A percentile compares a stretch with the other conserved stretches of the same genome.
Conservation (phyloP, 2,113 vertebrate species). For the Grus americana region DNA sequence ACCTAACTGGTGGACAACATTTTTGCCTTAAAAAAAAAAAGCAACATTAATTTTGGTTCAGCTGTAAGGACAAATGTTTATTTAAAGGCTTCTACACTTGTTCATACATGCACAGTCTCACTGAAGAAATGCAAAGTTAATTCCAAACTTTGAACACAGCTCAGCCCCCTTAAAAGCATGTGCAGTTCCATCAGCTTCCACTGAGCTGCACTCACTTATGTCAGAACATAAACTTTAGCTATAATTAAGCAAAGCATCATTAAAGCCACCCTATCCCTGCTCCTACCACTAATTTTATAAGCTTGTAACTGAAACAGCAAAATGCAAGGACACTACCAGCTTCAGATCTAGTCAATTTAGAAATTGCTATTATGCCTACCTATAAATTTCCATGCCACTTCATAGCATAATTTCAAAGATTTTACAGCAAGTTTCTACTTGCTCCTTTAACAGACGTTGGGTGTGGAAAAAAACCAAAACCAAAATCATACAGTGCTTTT, state of each 20-base stretch:
- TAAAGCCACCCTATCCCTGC: neutral
- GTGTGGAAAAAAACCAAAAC: neutral
- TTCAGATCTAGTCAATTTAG: neutral
- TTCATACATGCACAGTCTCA: constrained; percentile 40
- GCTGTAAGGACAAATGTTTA: neutral
- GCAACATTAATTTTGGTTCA: neutral
- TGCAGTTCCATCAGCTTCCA: constrained; percentile 39
- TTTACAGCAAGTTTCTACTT: neutral
- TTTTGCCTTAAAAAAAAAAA: constrained; percentile 82
- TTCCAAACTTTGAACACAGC: constrained; percentile 6
- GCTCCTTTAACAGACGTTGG: neutral
- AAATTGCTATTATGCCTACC: neutral
- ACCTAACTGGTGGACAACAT: constrained; percentile 90
- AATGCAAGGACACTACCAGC: constrained; percentile 64
- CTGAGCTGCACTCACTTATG: constrained; percentile 22
- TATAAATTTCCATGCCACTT: neutral
- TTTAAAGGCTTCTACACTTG: neutral
- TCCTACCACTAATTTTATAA: neutral
- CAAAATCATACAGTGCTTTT: neutral
- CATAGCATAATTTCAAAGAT: neutral
- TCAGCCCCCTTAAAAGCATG: constrained; percentile 24
- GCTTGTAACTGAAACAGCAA: constrained; percentile 7
- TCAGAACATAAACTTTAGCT: neutral
- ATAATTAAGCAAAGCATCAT: constrained; percentile 38
- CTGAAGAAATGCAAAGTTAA: neutral